Percentiles rank a stretch among this genome's conserved stretches.
These are phyloP conservation scores for Antheraea assamensis DNA, from an alignment of 2,888 invertebrate species.

Conservation along the genomic window DNA sequence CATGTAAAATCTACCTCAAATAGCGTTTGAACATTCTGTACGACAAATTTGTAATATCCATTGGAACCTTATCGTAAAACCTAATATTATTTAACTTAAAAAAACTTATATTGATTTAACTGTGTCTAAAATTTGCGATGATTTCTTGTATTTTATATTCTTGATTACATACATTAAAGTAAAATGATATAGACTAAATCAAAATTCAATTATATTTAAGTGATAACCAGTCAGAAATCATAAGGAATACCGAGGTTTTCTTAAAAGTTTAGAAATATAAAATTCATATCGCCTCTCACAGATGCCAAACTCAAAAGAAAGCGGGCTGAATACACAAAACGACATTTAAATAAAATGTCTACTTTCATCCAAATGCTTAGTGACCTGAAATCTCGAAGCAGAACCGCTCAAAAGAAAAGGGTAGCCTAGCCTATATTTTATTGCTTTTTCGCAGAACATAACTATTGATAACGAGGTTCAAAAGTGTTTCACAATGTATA, in stretches of 20 bases:
- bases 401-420: slow-evolving; percentile 14
- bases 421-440: background rate
- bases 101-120: no score
- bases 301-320: background rate
- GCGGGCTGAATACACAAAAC: background rate
- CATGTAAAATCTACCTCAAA: no score
- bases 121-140: no score
- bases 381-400: slow-evolving; percentile 12
- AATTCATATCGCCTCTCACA: background rate
- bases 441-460: background rate
- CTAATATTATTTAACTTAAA: no score
- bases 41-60: no score
- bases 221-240: background rate
- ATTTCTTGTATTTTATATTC: no score
- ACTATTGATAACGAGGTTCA: background rate
- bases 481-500: background rate
- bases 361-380: slow-evolving; percentile 6
- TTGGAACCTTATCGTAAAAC: no score
- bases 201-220: background rate
- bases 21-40: no score
- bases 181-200: no score
- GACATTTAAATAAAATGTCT: slow-evolving; percentile 1
- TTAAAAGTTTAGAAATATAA: background rate
- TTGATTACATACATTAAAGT: no score
- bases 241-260: background rate